Evolutionary conservation across 2,888 invertebrate genomes (phyloP), one percentile per base, ranked within the genome.

Genomic region (Trisateles emortualis): DNA sequence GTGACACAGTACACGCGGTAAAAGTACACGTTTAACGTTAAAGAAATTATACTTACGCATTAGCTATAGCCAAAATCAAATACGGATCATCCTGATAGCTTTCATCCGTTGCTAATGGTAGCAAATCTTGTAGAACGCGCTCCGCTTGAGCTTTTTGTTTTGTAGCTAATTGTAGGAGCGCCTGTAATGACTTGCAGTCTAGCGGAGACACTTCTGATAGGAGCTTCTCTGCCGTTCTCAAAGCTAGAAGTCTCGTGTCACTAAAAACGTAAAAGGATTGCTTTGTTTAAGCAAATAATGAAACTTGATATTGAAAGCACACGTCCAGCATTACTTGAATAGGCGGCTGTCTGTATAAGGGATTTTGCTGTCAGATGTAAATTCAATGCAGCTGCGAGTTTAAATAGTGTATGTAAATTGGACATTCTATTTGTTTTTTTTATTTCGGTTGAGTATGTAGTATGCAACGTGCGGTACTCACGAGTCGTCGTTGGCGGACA

Each of bases 61-160:
- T 96, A 14, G 98, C 96, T 76, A 97, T 95, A 8, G 98, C 98
- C 54, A 98, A 94, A 55, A 98, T 95, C 10, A 97, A 95, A 6
- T 97, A 98, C 0, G 98, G 96, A 76, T 98, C 96, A 59, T 98
- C 97, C 60, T 95, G 95, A 49, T 94, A 93, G 4, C 90, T 88
- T 47, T 97, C 97, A 49, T 96, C 95, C 0, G 96, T 95, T 0
- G 96, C 96, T 35, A 97, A 83, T 0, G 93, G 90, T 50, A 93
- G 67, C 10, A 95, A 95, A 66, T 97, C 97, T 56, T 96, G 96
- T 13, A 99, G 83, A 0, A 98, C 98, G 52, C 94, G 93, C 77
- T 99, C 99, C 1, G 98, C 95, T 71, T 96, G 96, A 2, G 93
- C 80, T 82, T 98, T 98, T 81, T 97, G 97, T 70, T 96, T 96